Evolutionary conservation across 2,113 vertebrate species (phyloP).

Genomic region (Gorsachius goisagi): DNA sequence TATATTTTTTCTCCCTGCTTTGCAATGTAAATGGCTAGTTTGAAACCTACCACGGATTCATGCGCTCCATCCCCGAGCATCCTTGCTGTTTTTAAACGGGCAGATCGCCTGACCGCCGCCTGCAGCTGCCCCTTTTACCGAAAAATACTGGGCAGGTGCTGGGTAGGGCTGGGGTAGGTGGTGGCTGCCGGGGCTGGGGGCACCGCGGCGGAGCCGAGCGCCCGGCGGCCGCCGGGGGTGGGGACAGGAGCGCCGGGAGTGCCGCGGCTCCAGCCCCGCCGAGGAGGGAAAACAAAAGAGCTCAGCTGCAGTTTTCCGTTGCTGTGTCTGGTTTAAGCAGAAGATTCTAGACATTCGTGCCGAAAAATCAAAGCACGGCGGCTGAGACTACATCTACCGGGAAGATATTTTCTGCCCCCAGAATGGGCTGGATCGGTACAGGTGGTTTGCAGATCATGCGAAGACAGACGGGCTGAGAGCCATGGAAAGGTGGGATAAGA

Average conservation of each 20-base stretch:
- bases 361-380: slow-evolving; percentile 61
- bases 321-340: slow-evolving; percentile 68
- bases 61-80: slow-evolving; percentile 40
- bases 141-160: slow-evolving; percentile 21
- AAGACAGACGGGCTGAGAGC: slow-evolving; percentile 72
- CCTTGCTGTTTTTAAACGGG: background rate
- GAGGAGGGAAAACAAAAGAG: slow-evolving; percentile 81
- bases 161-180: slow-evolving; percentile 45
- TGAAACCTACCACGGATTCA: slow-evolving; percentile 12
- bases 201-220: slow-evolving; percentile 24
- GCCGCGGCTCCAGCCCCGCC: slow-evolving; percentile 73
- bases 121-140: background rate
- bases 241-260: slow-evolving; percentile 51
- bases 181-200: slow-evolving; percentile 59
- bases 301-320: slow-evolving; percentile 76
- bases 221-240: slow-evolving; percentile 62
- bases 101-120: slow-evolving; percentile 73
- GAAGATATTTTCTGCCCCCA: slow-evolving; percentile 44
- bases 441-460: slow-evolving; percentile 72
- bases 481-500: slow-evolving; percentile 75
- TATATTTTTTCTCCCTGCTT: slow-evolving; percentile 48
- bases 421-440: slow-evolving; percentile 79
- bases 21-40: slow-evolving; percentile 70
- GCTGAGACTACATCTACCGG: slow-evolving; percentile 62
- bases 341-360: slow-evolving; percentile 74